Evolutionary conservation across 1,140 invertebrate species (phyloP).

Genomic region (Rhyacophila brunnea): DNA sequence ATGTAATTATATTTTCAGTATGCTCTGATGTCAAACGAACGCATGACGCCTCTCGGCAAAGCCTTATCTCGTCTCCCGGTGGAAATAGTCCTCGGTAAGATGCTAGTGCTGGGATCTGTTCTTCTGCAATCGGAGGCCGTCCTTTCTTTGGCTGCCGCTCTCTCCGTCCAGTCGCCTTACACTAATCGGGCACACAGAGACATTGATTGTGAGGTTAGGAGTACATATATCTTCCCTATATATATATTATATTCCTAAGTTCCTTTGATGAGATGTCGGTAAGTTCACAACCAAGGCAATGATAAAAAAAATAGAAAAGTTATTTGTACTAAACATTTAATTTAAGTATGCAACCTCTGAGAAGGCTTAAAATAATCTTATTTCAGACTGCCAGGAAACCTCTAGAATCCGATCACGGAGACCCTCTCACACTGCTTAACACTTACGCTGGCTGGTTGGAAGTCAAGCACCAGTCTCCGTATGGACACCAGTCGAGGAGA

Average conservation of each 20-base stretch:
- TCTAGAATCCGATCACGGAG: conserved; percentile 91
- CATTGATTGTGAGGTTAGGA: conserved; percentile 75
- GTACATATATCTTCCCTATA: too few species aligned
- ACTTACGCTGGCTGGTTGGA: conserved; percentile 88
- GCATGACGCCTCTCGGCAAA: conserved; percentile 86
- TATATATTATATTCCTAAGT: too few species aligned
- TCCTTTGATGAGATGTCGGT: too few species aligned
- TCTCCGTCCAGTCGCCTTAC: conserved; percentile 92
- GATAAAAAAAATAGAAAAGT: too few species aligned
- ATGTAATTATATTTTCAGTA: conserved; percentile 57
- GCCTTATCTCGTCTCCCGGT: conserved; percentile 88
- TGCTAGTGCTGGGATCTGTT: conserved; percentile 89
- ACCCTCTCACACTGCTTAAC: conserved; percentile 89
- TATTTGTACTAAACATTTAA: not conserved
- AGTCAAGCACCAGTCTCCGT: conserved; percentile 61
- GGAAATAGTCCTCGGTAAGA: conserved; percentile 94
- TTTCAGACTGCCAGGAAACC: conserved; percentile 72
- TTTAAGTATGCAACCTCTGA: not conserved
- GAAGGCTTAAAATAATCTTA: conserved; percentile 3
- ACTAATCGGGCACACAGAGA: conserved; percentile 87
- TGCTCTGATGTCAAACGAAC: conserved; percentile 80
- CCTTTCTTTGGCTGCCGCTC: conserved; percentile 83
- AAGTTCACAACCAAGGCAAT: too few species aligned
- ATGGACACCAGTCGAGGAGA: conserved; percentile 23
- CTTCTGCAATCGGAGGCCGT: conserved; percentile 92